phyloP scores from a whole-genome alignment of 2,113 vertebrate species.

The Heteronetta atricapilla region DNA sequence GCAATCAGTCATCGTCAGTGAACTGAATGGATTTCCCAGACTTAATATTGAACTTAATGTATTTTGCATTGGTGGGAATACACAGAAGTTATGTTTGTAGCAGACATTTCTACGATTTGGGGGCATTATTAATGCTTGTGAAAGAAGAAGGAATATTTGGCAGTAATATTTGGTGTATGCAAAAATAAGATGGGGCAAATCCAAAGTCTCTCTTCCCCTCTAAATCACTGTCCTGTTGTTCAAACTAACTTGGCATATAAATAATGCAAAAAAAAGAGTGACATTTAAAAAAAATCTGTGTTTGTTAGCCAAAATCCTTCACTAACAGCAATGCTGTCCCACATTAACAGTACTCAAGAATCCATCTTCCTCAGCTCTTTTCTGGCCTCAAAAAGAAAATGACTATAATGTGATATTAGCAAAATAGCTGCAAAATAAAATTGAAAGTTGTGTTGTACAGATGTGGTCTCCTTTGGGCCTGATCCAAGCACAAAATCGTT shows the following conservation, averaged over 20 bases:
- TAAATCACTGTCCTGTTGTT: background rate
- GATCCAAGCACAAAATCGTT: background rate
- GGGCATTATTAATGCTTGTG: background rate
- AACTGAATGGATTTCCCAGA: slow-evolving; percentile 40
- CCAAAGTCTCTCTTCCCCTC: background rate
- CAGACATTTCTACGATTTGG: background rate
- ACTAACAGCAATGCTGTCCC: background rate
- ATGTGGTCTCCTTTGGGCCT: background rate
- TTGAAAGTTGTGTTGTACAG: background rate
- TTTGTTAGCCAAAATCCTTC: background rate
- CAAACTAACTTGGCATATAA: background rate
- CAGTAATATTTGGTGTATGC: background rate
- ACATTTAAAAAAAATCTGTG: background rate
- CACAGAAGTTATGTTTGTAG: slow-evolving; percentile 8
- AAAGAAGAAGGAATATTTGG: background rate
- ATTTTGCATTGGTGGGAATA: background rate
- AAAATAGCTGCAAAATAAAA: background rate
- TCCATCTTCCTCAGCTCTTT: background rate
- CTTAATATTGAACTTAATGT: background rate
- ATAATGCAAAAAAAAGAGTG: background rate
- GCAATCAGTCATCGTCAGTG: background rate
- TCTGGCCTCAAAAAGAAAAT: background rate
- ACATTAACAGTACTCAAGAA: background rate
- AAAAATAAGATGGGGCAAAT: slow-evolving; percentile 15
- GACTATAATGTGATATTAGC: background rate